A percentile compares a stretch with the other conserved stretches of the same genome.
Evolutionary conservation across 2,888 invertebrate species (phyloP).

Genomic region (Sinopyrophorus schimmeli): DNA sequence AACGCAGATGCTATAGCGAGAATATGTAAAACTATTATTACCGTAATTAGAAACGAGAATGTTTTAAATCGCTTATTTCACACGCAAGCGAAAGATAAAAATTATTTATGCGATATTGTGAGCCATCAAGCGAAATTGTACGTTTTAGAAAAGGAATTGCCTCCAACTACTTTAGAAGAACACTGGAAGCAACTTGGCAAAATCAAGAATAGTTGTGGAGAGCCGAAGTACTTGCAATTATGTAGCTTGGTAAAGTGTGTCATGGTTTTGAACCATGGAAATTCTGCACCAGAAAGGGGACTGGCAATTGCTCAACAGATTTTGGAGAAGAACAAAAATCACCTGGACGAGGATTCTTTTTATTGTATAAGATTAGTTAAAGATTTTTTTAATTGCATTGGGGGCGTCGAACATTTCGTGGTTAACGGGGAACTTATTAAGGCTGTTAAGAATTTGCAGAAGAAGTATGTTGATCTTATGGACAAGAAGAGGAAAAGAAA

Average conservation of each 20-base stretch:
- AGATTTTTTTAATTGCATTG: constrained; percentile 16
- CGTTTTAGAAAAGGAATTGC: constrained; percentile 14
- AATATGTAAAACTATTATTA: constrained; percentile 8
- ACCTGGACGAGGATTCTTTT: constrained; percentile 8
- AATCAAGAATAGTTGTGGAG: constrained; percentile 15
- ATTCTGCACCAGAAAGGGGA: constrained; percentile 12
- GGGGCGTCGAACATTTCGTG: constrained; percentile 15
- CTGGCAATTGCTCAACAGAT: constrained; percentile 1
- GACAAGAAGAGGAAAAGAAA: constrained; percentile 9
- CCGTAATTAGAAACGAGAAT: constrained; percentile 17
- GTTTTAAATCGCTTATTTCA: constrained; percentile 23
- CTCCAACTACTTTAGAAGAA: constrained; percentile 8
- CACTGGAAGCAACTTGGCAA: constrained; percentile 20
- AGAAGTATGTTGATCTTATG: constrained; percentile 12
- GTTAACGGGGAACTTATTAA: constrained; percentile 17
- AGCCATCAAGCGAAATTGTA: constrained; percentile 21
- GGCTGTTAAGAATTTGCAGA: constrained; percentile 20
- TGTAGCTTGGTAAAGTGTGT: constrained; percentile 18
- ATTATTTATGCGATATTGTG: constrained; percentile 13
- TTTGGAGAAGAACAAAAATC: constrained; percentile 7
- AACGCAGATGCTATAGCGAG: constrained; percentile 16
- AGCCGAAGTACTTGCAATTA: constrained; percentile 20
- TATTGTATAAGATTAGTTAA: constrained; percentile 14
- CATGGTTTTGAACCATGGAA: constrained; percentile 18
- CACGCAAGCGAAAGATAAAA: constrained; percentile 24